A percentile compares a stretch with the other conserved stretches of the same genome.
phyloP scores from a whole-genome alignment of 2,113 vertebrate species.

The Synodontis membranacea region DNA sequence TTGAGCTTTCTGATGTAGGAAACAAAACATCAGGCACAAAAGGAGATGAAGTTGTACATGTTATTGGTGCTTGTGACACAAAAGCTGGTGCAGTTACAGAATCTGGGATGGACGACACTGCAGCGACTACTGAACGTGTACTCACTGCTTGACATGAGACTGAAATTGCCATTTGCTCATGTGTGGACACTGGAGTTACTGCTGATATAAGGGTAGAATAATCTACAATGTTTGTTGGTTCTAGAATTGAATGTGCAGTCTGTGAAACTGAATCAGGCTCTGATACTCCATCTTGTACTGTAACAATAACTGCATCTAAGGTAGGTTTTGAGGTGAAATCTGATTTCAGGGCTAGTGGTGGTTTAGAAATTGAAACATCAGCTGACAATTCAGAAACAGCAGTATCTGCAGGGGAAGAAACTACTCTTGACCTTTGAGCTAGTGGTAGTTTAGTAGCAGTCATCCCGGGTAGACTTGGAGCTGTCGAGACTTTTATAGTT shows the following conservation, averaged over 20 bases:
- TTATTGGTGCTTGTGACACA: constrained; percentile 17
- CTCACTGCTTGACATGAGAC: constrained; percentile 7
- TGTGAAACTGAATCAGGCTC: constrained; percentile 53
- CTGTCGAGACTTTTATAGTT: background rate
- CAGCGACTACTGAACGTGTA: constrained; percentile 40
- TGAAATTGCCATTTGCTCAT: constrained; percentile 12
- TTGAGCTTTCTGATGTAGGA: constrained; percentile 26
- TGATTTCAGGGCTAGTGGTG: constrained; percentile 11
- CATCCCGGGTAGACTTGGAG: background rate
- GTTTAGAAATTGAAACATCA: constrained; percentile 39
- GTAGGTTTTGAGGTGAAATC: background rate
- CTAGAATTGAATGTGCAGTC: background rate
- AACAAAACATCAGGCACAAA: constrained; percentile 13
- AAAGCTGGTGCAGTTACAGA: constrained; percentile 48
- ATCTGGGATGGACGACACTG: constrained; percentile 50
- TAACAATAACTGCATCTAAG: constrained; percentile 52
- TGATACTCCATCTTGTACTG: constrained; percentile 68
- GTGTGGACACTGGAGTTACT: background rate
- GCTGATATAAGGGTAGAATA: background rate
- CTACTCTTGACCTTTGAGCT: constrained; percentile 1
- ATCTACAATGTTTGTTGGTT: background rate
- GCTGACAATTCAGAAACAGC: constrained; percentile 64
- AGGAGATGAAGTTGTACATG: constrained; percentile 12
- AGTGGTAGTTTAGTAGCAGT: constrained; percentile 1
- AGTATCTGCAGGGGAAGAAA: constrained; percentile 50